Percentiles rank a stretch among this genome's conserved stretches.
Conservation (phyloP, 2,888 invertebrate species). For the Stramonita haemastoma region DNA sequence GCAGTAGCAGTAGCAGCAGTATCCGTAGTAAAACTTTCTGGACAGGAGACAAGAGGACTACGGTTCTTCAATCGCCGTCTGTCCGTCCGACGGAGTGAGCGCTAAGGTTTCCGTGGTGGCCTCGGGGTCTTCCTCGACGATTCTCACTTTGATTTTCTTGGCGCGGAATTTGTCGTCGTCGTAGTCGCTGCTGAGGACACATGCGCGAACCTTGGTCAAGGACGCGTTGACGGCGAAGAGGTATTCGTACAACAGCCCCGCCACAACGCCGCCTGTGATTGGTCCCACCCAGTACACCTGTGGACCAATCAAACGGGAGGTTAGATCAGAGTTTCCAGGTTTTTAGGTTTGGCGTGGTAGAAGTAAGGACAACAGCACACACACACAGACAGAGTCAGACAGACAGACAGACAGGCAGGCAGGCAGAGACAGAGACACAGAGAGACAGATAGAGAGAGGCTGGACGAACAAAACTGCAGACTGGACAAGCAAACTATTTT, state of each 20-base stretch:
- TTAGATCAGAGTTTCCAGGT: neutral
- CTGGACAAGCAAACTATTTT: too few relatives aligned
- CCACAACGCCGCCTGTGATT: constrained; percentile 62
- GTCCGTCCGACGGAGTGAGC: neutral
- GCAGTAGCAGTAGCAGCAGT: too few relatives aligned
- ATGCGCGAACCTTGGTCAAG: constrained; percentile 54
- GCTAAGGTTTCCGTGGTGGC: neutral
- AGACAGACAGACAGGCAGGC: too few relatives aligned
- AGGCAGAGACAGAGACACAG: too few relatives aligned
- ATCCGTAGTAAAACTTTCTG: neutral
- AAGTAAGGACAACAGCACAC: neutral
- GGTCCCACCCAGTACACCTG: constrained; percentile 72
- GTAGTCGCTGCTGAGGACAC: constrained; percentile 57
- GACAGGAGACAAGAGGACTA: neutral
- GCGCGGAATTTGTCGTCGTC: constrained; percentile 58
- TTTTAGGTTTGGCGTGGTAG: neutral
- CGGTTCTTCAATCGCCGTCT: neutral
- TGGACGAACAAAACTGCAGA: too few relatives aligned
- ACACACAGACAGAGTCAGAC: too few relatives aligned
- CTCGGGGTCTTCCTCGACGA: constrained; percentile 49
- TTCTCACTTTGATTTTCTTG: constrained; percentile 50
- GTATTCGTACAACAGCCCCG: constrained; percentile 66
- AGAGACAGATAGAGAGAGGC: too few relatives aligned
- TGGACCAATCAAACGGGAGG: neutral
- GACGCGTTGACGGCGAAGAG: constrained; percentile 67